Evolutionary conservation across 2,113 vertebrate species (phyloP).

Genomic region (Loxodonta africana): DNA sequence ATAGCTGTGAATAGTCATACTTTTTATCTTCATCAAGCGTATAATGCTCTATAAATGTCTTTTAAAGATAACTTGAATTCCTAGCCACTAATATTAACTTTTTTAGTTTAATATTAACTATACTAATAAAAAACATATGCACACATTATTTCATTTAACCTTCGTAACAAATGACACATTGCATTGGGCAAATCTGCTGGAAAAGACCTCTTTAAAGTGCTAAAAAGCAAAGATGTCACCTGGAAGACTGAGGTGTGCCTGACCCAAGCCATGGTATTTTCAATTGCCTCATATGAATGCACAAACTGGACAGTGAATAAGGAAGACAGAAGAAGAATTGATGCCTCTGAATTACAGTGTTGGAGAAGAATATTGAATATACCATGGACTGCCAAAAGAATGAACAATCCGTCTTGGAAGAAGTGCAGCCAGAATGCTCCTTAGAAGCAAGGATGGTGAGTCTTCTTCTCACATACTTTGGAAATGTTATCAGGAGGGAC

Average conservation of each 20-base stretch:
- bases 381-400: not conserved
- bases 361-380: not conserved
- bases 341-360: not conserved
- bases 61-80: conserved; percentile 27
- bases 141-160: not conserved
- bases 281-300: not conserved
- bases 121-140: not conserved
- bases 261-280: not conserved
- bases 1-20: not conserved
- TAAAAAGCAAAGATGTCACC: no score
- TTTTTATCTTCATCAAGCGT: conserved; percentile 44
- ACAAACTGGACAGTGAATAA: not conserved
- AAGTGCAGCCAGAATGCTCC: not conserved
- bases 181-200: no score
- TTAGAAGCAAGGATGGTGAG: not conserved
- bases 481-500: not conserved
- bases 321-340: not conserved
- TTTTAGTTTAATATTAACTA: conserved; percentile 3
- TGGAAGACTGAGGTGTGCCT: no score
- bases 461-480: not conserved
- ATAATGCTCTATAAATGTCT: not conserved
- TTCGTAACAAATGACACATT: not conserved
- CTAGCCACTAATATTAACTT: not conserved
- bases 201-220: no score
- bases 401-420: not conserved